Percentiles rank a stretch among this genome's conserved stretches.
These are phyloP conservation scores for Agrypnus murinus DNA, from an alignment of 2,888 invertebrate genomes.

Conservation along the genomic window DNA sequence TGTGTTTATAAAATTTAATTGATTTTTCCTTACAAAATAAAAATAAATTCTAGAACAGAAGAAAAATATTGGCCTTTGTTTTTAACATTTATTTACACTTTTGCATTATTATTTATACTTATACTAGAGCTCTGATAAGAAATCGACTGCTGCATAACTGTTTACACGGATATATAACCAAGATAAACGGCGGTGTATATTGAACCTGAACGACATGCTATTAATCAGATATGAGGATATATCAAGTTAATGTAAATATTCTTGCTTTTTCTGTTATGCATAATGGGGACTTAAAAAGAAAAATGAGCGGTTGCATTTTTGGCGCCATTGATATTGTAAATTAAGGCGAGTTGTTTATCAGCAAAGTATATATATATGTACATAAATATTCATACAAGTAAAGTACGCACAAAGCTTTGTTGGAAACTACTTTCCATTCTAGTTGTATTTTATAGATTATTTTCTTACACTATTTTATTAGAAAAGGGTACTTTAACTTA, in stretches of 20 bases:
- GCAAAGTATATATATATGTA: no score
- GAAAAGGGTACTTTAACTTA: no score
- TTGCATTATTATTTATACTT: no score
- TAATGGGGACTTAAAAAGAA: constrained; percentile 25
- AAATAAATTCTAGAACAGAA: not conserved
- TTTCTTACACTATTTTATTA: no score
- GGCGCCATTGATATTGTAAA: constrained; percentile 8
- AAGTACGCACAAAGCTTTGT: no score
- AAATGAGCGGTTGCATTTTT: constrained; percentile 19
- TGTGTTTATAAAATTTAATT: no score
- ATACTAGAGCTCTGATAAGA: not conserved
- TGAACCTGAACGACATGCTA: constrained; percentile 31
- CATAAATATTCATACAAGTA: no score
- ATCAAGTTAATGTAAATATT: constrained; percentile 30
- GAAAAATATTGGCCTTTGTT: not conserved
- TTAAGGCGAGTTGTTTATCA: constrained; percentile 8
- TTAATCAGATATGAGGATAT: constrained; percentile 32
- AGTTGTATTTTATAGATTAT: no score
- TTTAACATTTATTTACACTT: no score
- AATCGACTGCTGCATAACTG: constrained; percentile 14
- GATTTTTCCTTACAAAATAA: no score
- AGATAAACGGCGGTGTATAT: constrained; percentile 34
- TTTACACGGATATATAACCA: constrained; percentile 21
- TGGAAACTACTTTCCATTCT: no score
- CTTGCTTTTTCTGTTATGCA: constrained; percentile 19